phyloP scores from a whole-genome alignment of 2,113 vertebrate genomes.

The Sphyrna mokarran region DNA sequence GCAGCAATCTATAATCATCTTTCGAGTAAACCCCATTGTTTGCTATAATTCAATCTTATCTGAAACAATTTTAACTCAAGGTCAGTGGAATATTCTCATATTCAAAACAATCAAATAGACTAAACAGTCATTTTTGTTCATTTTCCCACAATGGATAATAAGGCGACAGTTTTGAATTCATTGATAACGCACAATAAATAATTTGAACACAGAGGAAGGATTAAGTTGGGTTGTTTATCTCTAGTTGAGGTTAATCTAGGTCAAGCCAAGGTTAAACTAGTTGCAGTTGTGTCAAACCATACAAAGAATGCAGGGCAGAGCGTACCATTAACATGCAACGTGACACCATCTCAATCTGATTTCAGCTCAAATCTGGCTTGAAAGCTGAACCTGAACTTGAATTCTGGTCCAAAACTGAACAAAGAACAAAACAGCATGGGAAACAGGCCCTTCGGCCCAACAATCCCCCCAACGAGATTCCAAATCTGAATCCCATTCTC shows the following conservation, averaged over 20 bases:
- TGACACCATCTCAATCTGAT: neutral
- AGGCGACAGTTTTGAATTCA: conserved; percentile 16
- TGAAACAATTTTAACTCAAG: neutral
- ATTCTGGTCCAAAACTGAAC: neutral
- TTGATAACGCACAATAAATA: conserved; percentile 11
- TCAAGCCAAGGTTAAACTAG: neutral
- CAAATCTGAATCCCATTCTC: neutral
- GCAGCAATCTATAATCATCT: neutral
- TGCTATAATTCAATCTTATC: neutral
- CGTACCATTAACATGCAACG: neutral
- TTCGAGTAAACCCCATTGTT: neutral
- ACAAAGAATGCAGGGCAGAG: neutral
- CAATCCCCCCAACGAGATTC: too few relatives aligned
- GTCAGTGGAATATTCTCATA: neutral
- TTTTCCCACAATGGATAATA: conserved; percentile 11
- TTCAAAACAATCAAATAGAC: conserved; percentile 2
- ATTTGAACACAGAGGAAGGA: neutral
- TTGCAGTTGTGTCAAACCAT: neutral
- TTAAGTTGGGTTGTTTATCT: too few relatives aligned
- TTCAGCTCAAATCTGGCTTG: neutral
- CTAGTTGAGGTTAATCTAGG: neutral
- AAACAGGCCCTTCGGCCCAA: too few relatives aligned
- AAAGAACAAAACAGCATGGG: too few relatives aligned
- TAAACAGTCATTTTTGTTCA: neutral
- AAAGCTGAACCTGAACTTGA: neutral